These are phyloP conservation scores for Brachionus asplanchnoidis DNA, from an alignment of 1,140 invertebrate genomes.

Conservation along the genomic window DNA sequence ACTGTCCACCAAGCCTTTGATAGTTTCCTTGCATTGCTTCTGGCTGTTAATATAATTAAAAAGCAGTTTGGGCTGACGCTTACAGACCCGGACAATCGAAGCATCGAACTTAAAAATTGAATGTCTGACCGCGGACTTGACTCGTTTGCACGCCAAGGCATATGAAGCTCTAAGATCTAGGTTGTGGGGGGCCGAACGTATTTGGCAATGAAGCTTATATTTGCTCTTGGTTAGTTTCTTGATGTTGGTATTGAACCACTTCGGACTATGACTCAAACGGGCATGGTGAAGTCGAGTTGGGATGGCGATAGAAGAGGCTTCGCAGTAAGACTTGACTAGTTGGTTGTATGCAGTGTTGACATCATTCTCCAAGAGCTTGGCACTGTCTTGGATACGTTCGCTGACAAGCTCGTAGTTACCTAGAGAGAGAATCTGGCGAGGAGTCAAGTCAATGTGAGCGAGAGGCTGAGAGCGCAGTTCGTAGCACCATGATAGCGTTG, in stretches of 20 bases:
- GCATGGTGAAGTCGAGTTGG: background rate
- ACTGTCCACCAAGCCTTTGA: background rate
- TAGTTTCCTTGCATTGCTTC: background rate
- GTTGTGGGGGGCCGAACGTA: background rate
- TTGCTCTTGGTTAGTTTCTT: background rate
- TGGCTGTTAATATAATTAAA: background rate
- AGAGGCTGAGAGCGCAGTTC: background rate
- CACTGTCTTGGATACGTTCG: background rate
- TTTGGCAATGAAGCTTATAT: background rate
- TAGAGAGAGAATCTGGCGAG: background rate
- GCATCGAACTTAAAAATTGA: background rate
- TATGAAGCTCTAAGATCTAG: background rate
- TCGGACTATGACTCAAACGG: background rate
- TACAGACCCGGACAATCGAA: background rate
- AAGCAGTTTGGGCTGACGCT: background rate
- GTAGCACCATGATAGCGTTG: background rate
- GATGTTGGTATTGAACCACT: background rate
- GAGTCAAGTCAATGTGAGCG: background rate
- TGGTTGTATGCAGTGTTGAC: background rate
- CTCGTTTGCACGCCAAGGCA: background rate
- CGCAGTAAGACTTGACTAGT: background rate
- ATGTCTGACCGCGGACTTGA: background rate
- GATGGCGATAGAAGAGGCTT: background rate
- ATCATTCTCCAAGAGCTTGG: background rate
- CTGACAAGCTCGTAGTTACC: background rate